Conservation (phyloP, 2,888 invertebrate species). For the Patella caerulea region DNA sequence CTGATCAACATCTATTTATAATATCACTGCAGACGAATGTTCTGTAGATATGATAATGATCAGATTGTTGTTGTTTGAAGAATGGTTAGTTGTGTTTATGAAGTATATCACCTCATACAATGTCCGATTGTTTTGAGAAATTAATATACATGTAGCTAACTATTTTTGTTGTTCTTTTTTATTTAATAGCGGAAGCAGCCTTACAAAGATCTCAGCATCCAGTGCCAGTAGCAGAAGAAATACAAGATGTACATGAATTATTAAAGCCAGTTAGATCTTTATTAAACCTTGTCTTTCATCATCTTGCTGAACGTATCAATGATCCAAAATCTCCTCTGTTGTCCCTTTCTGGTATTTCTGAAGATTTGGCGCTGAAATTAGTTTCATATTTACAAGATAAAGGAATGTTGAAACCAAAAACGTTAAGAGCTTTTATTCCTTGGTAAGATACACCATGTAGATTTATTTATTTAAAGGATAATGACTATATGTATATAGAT, state of each 20-base stretch:
- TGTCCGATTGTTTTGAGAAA: too few species aligned
- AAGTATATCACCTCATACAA: too few species aligned
- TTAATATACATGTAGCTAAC: too few species aligned
- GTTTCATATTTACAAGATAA: slow-evolving; percentile 60
- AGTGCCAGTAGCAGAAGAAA: slow-evolving; percentile 16
- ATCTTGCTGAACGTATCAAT: slow-evolving; percentile 54
- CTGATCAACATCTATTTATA: too few species aligned
- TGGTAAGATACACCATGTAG: slow-evolving; percentile 47
- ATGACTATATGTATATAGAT: too few species aligned
- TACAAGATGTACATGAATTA: slow-evolving; percentile 10
- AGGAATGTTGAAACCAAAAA: slow-evolving; percentile 59
- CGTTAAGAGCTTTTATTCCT: slow-evolving; percentile 64
- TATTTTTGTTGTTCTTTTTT: slow-evolving; percentile 8
- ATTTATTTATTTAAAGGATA: too few species aligned
- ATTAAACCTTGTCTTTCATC: slow-evolving; percentile 50
- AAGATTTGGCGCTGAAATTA: slow-evolving; percentile 60
- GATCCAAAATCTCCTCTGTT: slow-evolving; percentile 57
- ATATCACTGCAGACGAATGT: too few species aligned
- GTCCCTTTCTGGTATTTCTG: slow-evolving; percentile 59
- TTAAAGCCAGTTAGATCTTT: slow-evolving; percentile 40
- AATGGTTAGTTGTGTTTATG: too few species aligned
- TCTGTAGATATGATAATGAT: too few species aligned
- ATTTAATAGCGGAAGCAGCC: slow-evolving; percentile 58
- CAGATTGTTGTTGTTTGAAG: too few species aligned
- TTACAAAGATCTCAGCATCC: slow-evolving; percentile 47